Conservation (phyloP, 2,888 invertebrate species). For the Selenia dentaria region DNA sequence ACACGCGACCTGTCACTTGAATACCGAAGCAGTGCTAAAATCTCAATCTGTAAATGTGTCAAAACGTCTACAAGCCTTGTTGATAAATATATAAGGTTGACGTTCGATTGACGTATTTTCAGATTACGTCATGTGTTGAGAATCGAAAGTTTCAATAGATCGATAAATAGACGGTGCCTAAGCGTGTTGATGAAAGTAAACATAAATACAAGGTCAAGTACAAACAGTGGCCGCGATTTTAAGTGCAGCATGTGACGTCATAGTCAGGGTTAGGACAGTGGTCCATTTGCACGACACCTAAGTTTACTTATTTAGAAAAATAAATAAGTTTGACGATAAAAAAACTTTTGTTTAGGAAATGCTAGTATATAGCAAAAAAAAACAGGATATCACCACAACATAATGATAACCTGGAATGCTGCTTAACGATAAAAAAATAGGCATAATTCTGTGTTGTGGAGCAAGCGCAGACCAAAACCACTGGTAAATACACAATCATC, state of each 20-base stretch:
- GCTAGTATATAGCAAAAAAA: too few relatives aligned
- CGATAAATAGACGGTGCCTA: conserved; percentile 4
- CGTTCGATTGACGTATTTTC: conserved; percentile 1
- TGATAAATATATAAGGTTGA: not conserved
- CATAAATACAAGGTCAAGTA: conserved; percentile 24
- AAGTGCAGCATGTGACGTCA: not conserved
- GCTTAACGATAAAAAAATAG: too few relatives aligned
- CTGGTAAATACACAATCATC: too few relatives aligned
- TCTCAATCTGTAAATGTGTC: conserved; percentile 6
- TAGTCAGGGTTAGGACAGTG: too few relatives aligned
- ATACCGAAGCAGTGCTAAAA: conserved; percentile 23
- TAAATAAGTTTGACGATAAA: too few relatives aligned
- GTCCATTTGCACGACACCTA: too few relatives aligned
- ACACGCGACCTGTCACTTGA: conserved; percentile 11
- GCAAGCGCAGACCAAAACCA: too few relatives aligned
- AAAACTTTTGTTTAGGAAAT: too few relatives aligned
- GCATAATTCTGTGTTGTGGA: too few relatives aligned
- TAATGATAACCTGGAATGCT: too few relatives aligned
- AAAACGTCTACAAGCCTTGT: conserved; percentile 12
- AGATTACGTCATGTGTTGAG: not conserved
- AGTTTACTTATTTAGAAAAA: too few relatives aligned
- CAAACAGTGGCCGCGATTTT: conserved; percentile 15
- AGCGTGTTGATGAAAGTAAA: conserved; percentile 23
- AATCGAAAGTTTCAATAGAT: not conserved
- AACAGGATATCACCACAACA: too few relatives aligned